Evolutionary conservation across 1,140 invertebrate genomes (phyloP).

Genomic region (Drosophila bifasciata): DNA sequence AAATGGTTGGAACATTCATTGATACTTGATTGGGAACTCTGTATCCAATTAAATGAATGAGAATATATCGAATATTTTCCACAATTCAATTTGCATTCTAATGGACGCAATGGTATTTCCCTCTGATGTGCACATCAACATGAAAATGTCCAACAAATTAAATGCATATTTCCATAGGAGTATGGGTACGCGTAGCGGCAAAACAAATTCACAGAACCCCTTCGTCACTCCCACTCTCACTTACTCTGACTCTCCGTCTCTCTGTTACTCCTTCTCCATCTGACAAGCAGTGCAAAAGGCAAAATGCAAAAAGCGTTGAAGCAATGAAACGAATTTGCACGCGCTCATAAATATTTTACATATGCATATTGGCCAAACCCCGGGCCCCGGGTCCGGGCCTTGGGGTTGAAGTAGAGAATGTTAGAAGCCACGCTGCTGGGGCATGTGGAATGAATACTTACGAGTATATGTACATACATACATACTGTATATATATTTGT

Average conservation of each 20-base stretch:
- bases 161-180: conserved; percentile 21
- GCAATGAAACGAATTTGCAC: conserved; percentile 82
- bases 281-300: conserved; percentile 4
- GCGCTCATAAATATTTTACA: conserved; percentile 82
- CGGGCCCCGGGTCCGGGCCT: conserved; percentile 46
- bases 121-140: conserved; percentile 25
- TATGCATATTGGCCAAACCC: conserved; percentile 74
- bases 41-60: too few species aligned
- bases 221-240: conserved; percentile 18
- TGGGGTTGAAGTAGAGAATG: conserved; percentile 62
- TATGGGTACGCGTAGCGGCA: not conserved
- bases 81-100: too few species aligned
- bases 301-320: conserved; percentile 66
- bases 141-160: conserved; percentile 31
- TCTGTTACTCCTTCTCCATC: not conserved
- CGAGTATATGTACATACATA: conserved; percentile 42
- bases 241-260: not conserved
- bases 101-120: too few species aligned
- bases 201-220: conserved; percentile 30
- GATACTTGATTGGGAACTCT: too few species aligned
- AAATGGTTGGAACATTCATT: too few species aligned
- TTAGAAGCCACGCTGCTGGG: conserved; percentile 53
- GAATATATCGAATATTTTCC: too few species aligned
- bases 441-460: conserved; percentile 80
- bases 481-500: not conserved